Evolutionary conservation across 2,113 vertebrate species (phyloP).

Genomic region (Macrotus californicus): DNA sequence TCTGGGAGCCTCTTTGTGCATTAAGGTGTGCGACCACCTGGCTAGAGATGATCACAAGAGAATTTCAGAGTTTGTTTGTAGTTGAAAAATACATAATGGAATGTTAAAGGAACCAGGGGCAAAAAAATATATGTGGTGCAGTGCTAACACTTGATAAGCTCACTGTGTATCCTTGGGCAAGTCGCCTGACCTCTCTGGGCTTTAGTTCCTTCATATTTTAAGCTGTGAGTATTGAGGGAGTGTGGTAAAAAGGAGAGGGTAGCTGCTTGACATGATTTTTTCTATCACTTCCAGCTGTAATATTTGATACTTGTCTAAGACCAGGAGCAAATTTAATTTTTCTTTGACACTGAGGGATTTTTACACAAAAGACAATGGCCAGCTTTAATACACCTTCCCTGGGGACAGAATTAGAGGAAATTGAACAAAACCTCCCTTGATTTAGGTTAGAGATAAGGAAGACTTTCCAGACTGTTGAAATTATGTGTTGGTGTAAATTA

Average conservation of each 20-base stretch:
- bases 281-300: neutral
- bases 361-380: neutral
- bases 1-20: neutral
- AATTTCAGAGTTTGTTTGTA: neutral
- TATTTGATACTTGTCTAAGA: neutral
- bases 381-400: neutral
- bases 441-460: conserved; percentile 19
- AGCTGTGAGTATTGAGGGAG: neutral
- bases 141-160: neutral
- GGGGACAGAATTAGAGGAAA: neutral
- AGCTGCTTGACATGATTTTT: neutral
- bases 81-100: neutral
- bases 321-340: conserved; percentile 14
- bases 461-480: neutral
- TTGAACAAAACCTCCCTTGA: neutral
- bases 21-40: neutral
- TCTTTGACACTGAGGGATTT: neutral
- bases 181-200: neutral
- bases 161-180: neutral
- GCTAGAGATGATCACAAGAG: neutral
- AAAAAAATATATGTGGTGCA: neutral
- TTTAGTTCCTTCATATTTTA: neutral
- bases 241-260: neutral
- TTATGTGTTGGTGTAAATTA: conserved; percentile 16
- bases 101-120: neutral